Base-by-base conservation (phyloP, 1,140 invertebrate species). In the Penaeus indicus region DNA sequence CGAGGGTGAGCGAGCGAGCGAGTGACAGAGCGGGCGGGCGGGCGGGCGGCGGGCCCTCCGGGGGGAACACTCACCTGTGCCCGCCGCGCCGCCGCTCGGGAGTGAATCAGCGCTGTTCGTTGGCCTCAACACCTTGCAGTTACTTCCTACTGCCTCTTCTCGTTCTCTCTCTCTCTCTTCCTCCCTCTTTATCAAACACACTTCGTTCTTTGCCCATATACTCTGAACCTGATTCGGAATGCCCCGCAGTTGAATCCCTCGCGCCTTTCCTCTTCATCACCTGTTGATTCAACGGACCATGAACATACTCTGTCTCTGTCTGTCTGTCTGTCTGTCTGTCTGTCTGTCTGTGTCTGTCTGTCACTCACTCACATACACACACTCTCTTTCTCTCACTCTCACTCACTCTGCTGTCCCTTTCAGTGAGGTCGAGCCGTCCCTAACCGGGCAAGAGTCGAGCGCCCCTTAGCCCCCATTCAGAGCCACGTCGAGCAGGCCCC, bases 301-400 rank as follows among this genome's bases (percentile, higher is more conserved):
- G 11, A 19, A 77, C 72, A 77, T 77, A 25, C 19, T 13, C 22
- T 5, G 78, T 80, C 38, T 80, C 18, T 42, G 8, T 42, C 16
- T 42, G 38, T 54, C 38, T 54, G 78, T 80, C 18, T 21, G 21
- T 21, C 10, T 32, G n/a, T 79, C 22, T 82, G 79, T 82, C 38
- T 82, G 79, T 82, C 38, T 82, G 79, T 82, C 38, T 82, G 79
- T 81, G 79, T 81, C 38, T 81, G 79, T 81, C 38, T 81, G 79
- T 81, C 80, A 62, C 80, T 25, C 80, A 62, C 80, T 5, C 47
- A 22, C 47, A 54, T 54, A 8, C 42, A 81, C 79, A 42, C 8
- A 42, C 42, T 62, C 42, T 81, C 42, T 61, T n/a, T 81, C 54
- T 82, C 54, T 62, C 27, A 27, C 47, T 19, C 80, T 47, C 47